phyloP scores from a whole-genome alignment of 2,113 vertebrate genomes.

The Narcine bancroftii region DNA sequence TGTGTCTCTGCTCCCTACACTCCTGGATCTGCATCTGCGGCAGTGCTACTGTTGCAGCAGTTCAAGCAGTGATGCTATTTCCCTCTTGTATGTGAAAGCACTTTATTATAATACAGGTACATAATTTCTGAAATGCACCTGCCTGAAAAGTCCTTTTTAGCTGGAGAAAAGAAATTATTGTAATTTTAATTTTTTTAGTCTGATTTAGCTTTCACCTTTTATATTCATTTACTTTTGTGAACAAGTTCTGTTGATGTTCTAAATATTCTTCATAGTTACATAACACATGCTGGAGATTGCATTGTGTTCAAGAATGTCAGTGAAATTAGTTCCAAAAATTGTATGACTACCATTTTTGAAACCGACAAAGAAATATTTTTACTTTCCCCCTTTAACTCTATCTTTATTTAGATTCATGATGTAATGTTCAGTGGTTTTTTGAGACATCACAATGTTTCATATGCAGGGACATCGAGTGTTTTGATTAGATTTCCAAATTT shows the following conservation, averaged over 20 bases:
- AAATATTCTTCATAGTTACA: background rate
- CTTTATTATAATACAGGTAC: background rate
- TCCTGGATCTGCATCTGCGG: no score
- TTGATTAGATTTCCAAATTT: background rate
- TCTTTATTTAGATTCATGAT: background rate
- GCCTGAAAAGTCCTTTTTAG: background rate
- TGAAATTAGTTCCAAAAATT: background rate
- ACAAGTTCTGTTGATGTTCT: background rate
- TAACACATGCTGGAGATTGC: background rate
- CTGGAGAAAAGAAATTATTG: background rate
- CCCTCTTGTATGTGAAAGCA: background rate
- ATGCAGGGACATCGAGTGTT: no score
- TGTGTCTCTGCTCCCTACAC: no score
- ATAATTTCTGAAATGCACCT: background rate
- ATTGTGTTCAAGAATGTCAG: background rate
- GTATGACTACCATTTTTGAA: background rate
- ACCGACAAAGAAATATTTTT: background rate
- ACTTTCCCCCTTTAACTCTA: background rate
- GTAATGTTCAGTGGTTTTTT: background rate
- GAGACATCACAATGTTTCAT: background rate
- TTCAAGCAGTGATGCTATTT: no score
- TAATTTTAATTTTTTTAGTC: slow-evolving; percentile 4
- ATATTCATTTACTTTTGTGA: background rate
- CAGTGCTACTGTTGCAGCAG: no score
- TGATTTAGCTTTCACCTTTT: background rate